A percentile compares a stretch with the other conserved stretches of the same genome.
These are phyloP conservation scores for Drosophila sp. DNA, from an alignment of 1,140 invertebrate species.

Conservation along the genomic window DNA sequence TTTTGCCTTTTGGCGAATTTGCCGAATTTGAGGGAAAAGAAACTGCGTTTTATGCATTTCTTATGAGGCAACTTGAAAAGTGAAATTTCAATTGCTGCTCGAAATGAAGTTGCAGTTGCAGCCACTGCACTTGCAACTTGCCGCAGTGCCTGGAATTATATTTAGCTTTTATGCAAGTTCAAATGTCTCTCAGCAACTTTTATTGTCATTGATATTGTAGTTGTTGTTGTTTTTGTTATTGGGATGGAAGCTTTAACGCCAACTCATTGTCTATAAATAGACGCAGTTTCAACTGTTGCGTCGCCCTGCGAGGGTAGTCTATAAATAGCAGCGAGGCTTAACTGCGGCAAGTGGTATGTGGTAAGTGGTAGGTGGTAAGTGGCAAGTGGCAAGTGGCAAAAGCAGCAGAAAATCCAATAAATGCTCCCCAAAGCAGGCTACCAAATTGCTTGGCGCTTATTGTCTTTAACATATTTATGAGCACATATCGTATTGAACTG, in stretches of 20 bases:
- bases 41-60: conserved; percentile 4
- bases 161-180: conserved; percentile 20
- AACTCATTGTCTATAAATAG: conserved; percentile 71
- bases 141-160: conserved; percentile 13
- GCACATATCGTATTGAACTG: conserved; percentile 18
- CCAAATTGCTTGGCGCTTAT: conserved; percentile 61
- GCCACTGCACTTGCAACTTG: conserved; percentile 4
- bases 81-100: neutral
- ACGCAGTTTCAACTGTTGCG: conserved; percentile 64
- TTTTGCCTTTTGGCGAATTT: neutral
- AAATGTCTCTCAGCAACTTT: conserved; percentile 12
- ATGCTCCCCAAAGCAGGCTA: conserved; percentile 55
- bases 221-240: neutral
- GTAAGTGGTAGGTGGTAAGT: neutral
- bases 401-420: conserved; percentile 69
- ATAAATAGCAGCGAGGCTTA: conserved; percentile 67
- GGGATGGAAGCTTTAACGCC: conserved; percentile 31
- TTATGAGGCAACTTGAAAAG: neutral
- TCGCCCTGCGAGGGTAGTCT: conserved; percentile 30
- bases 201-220: neutral
- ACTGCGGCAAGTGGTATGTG: conserved; percentile 2
- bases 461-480: conserved; percentile 54
- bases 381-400: conserved; percentile 13
- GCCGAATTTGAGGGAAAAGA: neutral
- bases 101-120: neutral